Conservation (phyloP, 2,797 vertebrate species). For the Ambastaia sidthimunki region DNA sequence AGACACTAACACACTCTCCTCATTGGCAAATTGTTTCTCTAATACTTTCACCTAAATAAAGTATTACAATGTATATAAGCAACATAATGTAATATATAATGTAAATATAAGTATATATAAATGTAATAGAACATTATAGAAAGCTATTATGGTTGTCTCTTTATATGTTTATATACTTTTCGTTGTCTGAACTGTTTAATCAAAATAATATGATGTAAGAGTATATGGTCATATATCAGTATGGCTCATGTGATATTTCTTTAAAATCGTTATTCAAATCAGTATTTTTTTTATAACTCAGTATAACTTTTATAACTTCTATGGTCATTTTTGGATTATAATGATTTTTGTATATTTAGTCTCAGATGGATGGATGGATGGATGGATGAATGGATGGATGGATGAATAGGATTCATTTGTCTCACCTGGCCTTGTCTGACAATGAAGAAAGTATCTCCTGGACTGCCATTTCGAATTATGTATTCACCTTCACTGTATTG, state of each 20-base stretch:
- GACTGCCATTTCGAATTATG: constrained; percentile 72
- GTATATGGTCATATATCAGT: too few species aligned
- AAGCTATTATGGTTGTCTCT: neutral
- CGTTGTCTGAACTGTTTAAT: neutral
- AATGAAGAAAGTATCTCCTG: constrained; percentile 77
- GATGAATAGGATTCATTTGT: neutral
- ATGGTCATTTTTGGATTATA: too few species aligned
- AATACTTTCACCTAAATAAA: constrained; percentile 75
- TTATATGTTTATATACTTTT: neutral
- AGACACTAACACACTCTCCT: constrained; percentile 66
- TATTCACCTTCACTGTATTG: constrained; percentile 75
- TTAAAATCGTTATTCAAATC: too few species aligned
- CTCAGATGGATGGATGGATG: too few species aligned
- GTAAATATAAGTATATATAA: too few species aligned
- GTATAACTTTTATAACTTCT: too few species aligned
- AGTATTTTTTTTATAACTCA: too few species aligned
- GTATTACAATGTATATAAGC: constrained; percentile 3
- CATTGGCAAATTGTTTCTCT: constrained; percentile 66
- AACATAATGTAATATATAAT: too few species aligned
- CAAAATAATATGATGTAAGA: too few species aligned
- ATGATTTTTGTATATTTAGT: too few species aligned
- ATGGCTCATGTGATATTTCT: too few species aligned
- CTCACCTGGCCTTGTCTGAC: constrained; percentile 79
- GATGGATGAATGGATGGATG: too few species aligned
- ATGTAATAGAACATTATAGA: neutral